Evolutionary conservation across 2,888 invertebrate genomes (phyloP), one percentile per base, ranked within the genome.

Genomic region (Dicyrtomina minuta): DNA sequence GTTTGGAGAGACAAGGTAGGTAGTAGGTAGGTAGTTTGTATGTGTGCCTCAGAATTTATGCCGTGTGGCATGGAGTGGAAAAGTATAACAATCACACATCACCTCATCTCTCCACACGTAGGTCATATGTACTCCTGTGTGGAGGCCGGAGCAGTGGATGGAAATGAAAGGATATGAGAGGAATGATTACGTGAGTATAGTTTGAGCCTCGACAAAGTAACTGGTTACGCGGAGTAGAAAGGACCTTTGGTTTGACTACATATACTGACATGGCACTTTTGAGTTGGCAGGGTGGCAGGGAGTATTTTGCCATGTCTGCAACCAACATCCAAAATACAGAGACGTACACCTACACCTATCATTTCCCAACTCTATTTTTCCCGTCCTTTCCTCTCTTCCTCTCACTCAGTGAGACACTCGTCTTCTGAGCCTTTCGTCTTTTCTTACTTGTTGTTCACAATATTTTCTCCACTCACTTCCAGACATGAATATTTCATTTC

Each of bases 401-500:
- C 22, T 20, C 22, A 12, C 51, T 53, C 5, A 12, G 49, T 12
- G 5, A 49, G n/a, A n/a, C n/a, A n/a, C n/a, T n/a, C n/a, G n/a
- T n/a, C 33, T 33, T 8, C 33, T n/a, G n/a, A n/a, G n/a, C n/a
- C n/a, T n/a, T 5, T 33, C 33, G 4, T 33, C 33, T 33, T 33
- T 33, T 33, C 33, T 33, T 33, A 33, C 33, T 33, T 33, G 33
- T 33, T 33, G 33, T 33, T 33, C 55, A 55, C 55, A 55, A 27
- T 55, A 55, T 55, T 60, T 24, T 41, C 60, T 60, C 44, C 43
- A 53, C 66, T 55, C 66, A 53, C 39, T 55, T 66, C 55, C 66
- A 55, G 55, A 66, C 66, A 66, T 66, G 53, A 66, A 66, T 66
- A 66, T 66, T 66, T 66, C 66, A 66, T 66, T 53, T 65, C 53